These are phyloP conservation scores for Acromyrmex charruanus DNA, from an alignment of 1,140 invertebrate species.

Conservation along the genomic window DNA sequence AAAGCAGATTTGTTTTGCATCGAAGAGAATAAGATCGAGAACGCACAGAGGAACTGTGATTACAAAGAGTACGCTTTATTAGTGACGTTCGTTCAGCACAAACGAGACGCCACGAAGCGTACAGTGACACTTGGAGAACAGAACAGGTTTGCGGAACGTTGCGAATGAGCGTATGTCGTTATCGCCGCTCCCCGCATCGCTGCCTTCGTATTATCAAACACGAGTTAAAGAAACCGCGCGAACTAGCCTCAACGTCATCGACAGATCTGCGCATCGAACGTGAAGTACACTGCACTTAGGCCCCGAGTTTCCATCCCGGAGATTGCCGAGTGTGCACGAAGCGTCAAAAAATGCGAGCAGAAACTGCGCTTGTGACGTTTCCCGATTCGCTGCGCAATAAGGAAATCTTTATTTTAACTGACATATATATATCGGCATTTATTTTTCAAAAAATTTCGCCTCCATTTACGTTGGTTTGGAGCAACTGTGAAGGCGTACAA, in stretches of 20 bases:
- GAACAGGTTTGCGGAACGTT: neutral
- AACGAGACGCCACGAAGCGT: neutral
- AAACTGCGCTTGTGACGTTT: conserved; percentile 1
- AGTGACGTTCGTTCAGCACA: neutral
- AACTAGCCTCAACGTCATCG: neutral
- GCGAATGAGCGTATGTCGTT: neutral
- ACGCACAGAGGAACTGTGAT: neutral
- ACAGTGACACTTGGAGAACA: neutral
- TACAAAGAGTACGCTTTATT: neutral
- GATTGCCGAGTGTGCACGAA: conserved; percentile 39
- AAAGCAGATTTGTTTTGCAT: neutral
- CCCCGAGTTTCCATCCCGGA: conserved; percentile 35
- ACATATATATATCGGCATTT: neutral
- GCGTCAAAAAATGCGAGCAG: neutral
- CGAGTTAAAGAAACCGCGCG: conserved; percentile 57
- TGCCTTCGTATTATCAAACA: neutral
- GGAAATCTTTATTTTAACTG: conserved; percentile 17
- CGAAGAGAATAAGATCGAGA: neutral
- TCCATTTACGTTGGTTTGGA: neutral
- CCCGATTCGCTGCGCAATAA: conserved; percentile 26
- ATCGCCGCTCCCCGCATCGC: neutral
- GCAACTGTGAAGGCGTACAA: neutral
- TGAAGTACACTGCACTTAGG: conserved; percentile 31
- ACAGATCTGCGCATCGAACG: conserved; percentile 37
- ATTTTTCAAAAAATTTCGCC: neutral